phyloP scores from a whole-genome alignment of 37 sponge, comb jelly and placozoan genomes.

The Hormiphora californensis region DNA sequence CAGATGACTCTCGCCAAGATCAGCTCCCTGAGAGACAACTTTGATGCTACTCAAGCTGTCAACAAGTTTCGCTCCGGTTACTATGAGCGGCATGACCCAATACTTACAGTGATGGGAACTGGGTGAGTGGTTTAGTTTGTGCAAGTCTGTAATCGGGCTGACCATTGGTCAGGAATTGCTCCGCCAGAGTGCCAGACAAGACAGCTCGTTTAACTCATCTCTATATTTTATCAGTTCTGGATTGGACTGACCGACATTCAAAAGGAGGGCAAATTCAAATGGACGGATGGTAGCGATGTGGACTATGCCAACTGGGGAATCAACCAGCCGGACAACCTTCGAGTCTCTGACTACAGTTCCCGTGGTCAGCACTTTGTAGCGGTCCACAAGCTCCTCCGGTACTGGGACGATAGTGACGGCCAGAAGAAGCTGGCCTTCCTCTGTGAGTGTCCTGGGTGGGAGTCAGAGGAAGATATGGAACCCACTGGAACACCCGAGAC shows the following conservation, averaged over 20 bases:
- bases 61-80: not conserved
- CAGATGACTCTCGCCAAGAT: constrained; percentile 6
- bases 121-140: not conserved
- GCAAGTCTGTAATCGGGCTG: not conserved
- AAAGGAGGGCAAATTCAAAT: not conserved
- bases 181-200: too few species aligned
- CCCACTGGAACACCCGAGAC: not conserved
- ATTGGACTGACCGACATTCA: not conserved
- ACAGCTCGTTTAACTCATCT: too few species aligned
- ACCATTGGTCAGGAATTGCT: constrained; percentile 35
- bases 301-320: not conserved
- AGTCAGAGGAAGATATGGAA: not conserved
- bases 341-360: not conserved
- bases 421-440: not conserved
- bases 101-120: not conserved
- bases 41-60: not conserved
- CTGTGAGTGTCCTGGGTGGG: constrained; percentile 12
- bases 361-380: not conserved
- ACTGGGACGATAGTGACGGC: not conserved
- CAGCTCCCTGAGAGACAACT: not conserved
- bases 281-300: not conserved
- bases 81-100: not conserved
- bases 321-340: not conserved
- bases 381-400: not conserved
- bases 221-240: not conserved